These are phyloP conservation scores for Blennius ocellaris DNA, from an alignment of 2,113 vertebrate genomes.

Conservation along the genomic window DNA sequence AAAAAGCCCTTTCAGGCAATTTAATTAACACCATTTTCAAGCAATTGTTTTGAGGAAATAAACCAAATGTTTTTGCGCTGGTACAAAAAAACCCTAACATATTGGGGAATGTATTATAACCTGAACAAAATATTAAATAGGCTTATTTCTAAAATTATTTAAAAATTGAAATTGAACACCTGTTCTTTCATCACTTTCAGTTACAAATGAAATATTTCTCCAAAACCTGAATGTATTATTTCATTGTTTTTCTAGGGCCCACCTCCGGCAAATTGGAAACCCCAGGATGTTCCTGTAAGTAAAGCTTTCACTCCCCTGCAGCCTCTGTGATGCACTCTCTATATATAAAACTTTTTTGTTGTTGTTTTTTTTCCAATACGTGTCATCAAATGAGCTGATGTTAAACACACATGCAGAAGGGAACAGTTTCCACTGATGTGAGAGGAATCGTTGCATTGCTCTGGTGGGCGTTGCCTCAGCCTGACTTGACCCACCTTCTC, in stretches of 20 bases:
- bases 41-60: too few species aligned
- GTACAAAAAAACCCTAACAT: too few species aligned
- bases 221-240: too few species aligned
- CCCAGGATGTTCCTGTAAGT: conserved; percentile 73
- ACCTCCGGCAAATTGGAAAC: conserved; percentile 59
- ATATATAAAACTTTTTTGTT: background rate
- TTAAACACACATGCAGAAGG: conserved; percentile 29
- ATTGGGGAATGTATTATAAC: too few species aligned
- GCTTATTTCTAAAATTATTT: background rate
- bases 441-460: conserved; percentile 58
- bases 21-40: too few species aligned
- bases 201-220: background rate
- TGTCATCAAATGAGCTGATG: background rate
- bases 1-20: too few species aligned
- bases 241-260: conserved; percentile 49
- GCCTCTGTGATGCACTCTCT: too few species aligned
- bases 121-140: too few species aligned
- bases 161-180: background rate
- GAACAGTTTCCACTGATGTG: conserved; percentile 19
- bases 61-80: too few species aligned
- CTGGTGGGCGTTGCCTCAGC: conserved; percentile 60
- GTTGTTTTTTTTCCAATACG: background rate
- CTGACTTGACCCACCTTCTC: conserved; percentile 39
- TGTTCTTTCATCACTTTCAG: background rate
- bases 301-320: background rate